Evolutionary conservation across 2,113 vertebrate species (phyloP).

Genomic region (Hemiprocne comata): DNA sequence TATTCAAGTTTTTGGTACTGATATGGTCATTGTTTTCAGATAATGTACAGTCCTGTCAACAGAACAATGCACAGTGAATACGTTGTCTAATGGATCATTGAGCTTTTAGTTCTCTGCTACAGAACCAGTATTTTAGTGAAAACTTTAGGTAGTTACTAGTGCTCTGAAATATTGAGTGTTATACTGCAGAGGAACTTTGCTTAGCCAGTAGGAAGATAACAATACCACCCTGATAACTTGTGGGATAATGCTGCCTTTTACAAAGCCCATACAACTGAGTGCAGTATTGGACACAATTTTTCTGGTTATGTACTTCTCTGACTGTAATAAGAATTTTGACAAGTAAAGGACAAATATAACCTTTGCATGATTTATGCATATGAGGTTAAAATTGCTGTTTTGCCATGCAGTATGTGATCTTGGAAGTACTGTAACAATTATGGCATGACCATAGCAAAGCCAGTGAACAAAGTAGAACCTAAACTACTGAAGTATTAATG

Average conservation of each 20-base stretch:
- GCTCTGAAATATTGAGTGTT: neutral
- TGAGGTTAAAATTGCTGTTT: neutral
- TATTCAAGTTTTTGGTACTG: slow-evolving; percentile 50
- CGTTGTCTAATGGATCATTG: slow-evolving; percentile 20
- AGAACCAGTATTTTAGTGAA: neutral
- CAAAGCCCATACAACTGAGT: neutral
- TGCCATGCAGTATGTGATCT: neutral
- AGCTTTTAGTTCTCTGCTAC: slow-evolving; percentile 20
- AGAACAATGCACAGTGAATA: slow-evolving; percentile 65
- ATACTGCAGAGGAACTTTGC: neutral
- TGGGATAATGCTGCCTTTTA: neutral
- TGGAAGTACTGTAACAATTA: neutral
- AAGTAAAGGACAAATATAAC: neutral
- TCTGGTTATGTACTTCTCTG: neutral
- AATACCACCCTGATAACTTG: neutral
- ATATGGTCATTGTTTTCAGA: slow-evolving; percentile 57
- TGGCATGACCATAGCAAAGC: neutral
- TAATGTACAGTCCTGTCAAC: slow-evolving; percentile 36
- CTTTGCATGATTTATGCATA: neutral
- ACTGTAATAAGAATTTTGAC: neutral
- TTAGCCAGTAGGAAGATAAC: neutral
- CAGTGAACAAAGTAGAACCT: neutral
- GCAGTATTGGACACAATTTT: neutral
- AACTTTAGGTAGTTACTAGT: neutral
- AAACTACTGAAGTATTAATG: neutral